Evolutionary conservation across 2,888 invertebrate genomes (phyloP).

Genomic region (Spodoptera exigua): DNA sequence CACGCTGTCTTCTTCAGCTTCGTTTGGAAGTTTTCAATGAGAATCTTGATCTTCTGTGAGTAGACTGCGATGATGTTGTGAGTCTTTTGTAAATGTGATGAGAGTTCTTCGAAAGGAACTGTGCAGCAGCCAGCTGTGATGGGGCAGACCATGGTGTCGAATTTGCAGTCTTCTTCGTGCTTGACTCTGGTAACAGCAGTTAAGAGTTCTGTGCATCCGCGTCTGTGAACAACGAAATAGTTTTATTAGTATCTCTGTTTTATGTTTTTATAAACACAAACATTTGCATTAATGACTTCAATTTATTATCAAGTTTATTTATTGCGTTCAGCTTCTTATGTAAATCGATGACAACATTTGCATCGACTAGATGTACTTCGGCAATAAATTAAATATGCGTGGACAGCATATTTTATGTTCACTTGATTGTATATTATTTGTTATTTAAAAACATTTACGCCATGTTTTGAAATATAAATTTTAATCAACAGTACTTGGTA

Average conservation of each 20-base stretch:
- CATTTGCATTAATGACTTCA: neutral
- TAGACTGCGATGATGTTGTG: slow-evolving; percentile 86
- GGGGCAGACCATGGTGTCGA: slow-evolving; percentile 84
- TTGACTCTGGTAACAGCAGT: slow-evolving; percentile 78
- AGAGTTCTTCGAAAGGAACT: slow-evolving; percentile 82
- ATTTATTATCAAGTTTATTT: neutral
- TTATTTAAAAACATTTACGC: too few relatives aligned
- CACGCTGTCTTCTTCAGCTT: slow-evolving; percentile 86
- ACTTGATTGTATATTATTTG: too few relatives aligned
- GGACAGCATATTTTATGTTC: too few relatives aligned
- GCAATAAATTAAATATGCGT: too few relatives aligned
- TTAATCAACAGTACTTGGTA: too few relatives aligned
- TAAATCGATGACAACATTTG: neutral
- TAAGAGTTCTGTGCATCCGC: slow-evolving; percentile 84
- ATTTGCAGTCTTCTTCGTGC: slow-evolving; percentile 85
- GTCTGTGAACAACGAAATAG: slow-evolving; percentile 73
- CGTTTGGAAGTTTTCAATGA: slow-evolving; percentile 86
- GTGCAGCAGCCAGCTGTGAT: slow-evolving; percentile 83
- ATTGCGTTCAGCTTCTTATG: slow-evolving; percentile 1
- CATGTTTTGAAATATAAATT: too few relatives aligned
- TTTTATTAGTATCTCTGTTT: slow-evolving; percentile 9
- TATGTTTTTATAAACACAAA: neutral
- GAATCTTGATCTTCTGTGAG: slow-evolving; percentile 85
- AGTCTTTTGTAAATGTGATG: slow-evolving; percentile 77
- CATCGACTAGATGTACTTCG: too few relatives aligned